phyloP scores from a whole-genome alignment of 2,113 vertebrate genomes.

The Gopherus evgoodei region DNA sequence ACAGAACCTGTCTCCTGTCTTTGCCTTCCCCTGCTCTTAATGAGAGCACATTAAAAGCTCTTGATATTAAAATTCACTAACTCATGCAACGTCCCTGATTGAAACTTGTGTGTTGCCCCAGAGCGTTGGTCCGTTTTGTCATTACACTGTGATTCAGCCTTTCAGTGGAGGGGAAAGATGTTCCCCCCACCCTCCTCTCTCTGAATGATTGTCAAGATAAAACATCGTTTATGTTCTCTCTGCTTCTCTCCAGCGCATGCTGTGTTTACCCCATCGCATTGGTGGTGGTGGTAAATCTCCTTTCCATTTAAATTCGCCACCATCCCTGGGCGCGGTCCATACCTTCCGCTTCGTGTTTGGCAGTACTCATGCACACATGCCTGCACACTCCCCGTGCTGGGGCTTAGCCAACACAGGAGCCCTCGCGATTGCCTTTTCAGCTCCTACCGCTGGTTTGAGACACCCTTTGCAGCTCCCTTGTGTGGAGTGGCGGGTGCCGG shows the following conservation, averaged over 20 bases:
- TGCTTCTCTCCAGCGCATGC: background rate
- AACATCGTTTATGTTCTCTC: background rate
- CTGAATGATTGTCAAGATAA: background rate
- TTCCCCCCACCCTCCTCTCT: background rate
- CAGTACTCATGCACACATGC: too few relatives aligned
- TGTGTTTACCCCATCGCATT: fast-evolving
- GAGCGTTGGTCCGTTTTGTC: background rate
- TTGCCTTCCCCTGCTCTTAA: background rate
- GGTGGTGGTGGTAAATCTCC: background rate
- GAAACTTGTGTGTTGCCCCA: background rate
- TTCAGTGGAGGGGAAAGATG: background rate
- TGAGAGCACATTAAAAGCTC: background rate
- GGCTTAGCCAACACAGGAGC: too few relatives aligned
- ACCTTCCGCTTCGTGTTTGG: too few relatives aligned
- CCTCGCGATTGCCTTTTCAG: too few relatives aligned
- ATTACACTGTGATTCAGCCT: background rate
- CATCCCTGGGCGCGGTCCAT: too few relatives aligned
- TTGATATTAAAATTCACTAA: background rate
- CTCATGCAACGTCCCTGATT: background rate
- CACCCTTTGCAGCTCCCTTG: too few relatives aligned
- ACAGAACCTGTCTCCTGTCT: background rate
- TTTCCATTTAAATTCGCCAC: background rate
- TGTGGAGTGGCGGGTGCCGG: too few relatives aligned
- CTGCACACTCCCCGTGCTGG: too few relatives aligned
- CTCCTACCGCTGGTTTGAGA: too few relatives aligned